phyloP scores from a whole-genome alignment of 1,140 invertebrate genomes.

The Trichonephila clavipes region DNA sequence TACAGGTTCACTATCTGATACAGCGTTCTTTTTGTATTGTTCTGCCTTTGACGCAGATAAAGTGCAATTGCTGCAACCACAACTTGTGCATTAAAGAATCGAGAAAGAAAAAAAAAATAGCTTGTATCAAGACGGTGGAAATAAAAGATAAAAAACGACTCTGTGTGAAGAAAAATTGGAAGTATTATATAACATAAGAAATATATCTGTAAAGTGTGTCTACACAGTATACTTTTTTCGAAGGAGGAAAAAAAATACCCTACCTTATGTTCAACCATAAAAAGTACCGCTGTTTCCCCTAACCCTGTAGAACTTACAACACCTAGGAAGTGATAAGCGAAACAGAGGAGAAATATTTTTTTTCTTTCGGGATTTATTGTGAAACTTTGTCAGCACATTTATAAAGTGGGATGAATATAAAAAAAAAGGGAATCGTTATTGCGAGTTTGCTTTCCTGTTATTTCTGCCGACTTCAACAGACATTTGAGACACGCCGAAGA shows the following conservation, averaged over 20 bases:
- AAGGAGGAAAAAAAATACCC: not conserved
- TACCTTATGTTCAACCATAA: not conserved
- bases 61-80: not conserved
- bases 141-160: not conserved
- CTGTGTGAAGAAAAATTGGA: not conserved
- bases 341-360: slow-evolving; percentile 7
- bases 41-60: no score
- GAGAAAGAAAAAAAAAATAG: not conserved
- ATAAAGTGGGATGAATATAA: slow-evolving; percentile 18
- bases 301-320: slow-evolving; percentile 26
- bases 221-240: not conserved
- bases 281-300: not conserved
- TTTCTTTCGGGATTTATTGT: slow-evolving; percentile 12
- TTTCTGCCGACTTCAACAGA: slow-evolving; percentile 14
- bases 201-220: not conserved
- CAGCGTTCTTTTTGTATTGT: no score
- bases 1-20: no score
- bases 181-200: slow-evolving; percentile 18
- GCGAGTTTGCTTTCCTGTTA: slow-evolving; percentile 16
- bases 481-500: slow-evolving; percentile 2
- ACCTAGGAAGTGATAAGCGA: slow-evolving; percentile 38
- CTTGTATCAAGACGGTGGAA: not conserved
- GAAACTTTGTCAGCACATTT: slow-evolving; percentile 59
- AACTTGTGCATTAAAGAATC: not conserved
- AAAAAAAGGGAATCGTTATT: not conserved